phyloP scores from a whole-genome alignment of 2,113 vertebrate genomes.

The Tamias sibiricus region DNA sequence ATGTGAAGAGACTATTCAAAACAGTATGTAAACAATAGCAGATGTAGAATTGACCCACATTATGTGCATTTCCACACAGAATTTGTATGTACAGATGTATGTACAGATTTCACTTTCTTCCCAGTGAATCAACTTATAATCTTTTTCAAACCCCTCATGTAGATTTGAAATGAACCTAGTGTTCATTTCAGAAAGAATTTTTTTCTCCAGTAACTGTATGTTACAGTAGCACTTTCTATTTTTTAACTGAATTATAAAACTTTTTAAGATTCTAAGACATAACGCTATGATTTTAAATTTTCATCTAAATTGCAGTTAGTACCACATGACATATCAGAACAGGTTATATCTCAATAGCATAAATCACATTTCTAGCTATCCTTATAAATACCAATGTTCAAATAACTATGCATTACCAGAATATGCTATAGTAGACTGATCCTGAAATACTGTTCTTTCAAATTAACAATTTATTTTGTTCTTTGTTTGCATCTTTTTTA shows the following conservation, averaged over 20 bases:
- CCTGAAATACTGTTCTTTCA: neutral
- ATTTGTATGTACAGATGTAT: neutral
- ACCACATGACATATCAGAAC: neutral
- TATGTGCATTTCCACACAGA: neutral
- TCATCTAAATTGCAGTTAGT: neutral
- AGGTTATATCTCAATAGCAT: neutral
- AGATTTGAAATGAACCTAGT: neutral
- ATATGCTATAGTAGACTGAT: neutral
- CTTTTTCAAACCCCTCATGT: neutral
- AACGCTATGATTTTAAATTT: neutral
- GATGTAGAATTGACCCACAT: neutral
- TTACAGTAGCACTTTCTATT: neutral
- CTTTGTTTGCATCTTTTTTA: slow-evolving; percentile 20
- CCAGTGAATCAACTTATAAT: neutral
- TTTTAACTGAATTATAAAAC: neutral
- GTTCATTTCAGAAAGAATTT: neutral
- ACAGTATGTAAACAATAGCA: neutral
- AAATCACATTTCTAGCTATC: neutral
- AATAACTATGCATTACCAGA: neutral
- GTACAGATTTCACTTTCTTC: neutral
- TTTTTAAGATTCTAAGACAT: neutral
- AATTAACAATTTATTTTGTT: slow-evolving; percentile 7
- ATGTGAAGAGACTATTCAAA: neutral
- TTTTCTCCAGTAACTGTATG: neutral
- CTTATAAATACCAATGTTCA: neutral